Base-by-base conservation (phyloP, 30 jellyfish, hydroid and myxozoan genomes). In the Pseudorhiza aurosa region DNA sequence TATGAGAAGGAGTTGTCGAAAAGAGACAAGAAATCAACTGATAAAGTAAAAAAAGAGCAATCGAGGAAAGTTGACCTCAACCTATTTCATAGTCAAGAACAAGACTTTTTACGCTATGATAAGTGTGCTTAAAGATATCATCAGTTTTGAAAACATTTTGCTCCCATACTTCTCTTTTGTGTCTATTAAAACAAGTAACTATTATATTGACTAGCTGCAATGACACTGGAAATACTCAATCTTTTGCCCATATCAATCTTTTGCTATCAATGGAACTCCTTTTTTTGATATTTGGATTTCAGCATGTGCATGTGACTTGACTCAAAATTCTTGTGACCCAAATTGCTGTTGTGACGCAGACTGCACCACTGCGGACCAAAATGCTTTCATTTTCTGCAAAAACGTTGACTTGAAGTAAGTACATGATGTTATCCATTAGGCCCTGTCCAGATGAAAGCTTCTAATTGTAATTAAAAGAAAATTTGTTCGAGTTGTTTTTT, bases 271-370 rank as follows among this genome's bases (percentile, higher is more conserved):
- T 44, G 8, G 27, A 37, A 17, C 2, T 36, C 26, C 28, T 24
- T 73, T 72, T 47, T 39, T 40, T 74, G 43, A 24, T n/a, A n/a
- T n/a, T n/a, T n/a, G n/a, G 11, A 7, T 17, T 63, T 18, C 82
- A 82, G 91, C 90, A 15, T 92, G 98, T 65, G 70, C 98, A 53
- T 92, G 98, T 70, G 97, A 92, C 72, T 62, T 92, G 55, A 86
- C 92, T 3, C 85, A 78, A n/a, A 77, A 77, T 43, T 75, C 73
- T 0, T 92, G 98, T 67, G 98, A 92, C 55, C 77, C 87, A 14
- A 92, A 92, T 64, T 92, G 98, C 75, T 92, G 98, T 58, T 92
- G 98, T 85, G 98, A 92, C 32, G 28, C 80, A 29, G 94, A 85
- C 4, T 92, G 98, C 77, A 58, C 96, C 1, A 30, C 68, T 35